Evolutionary conservation across 2,113 vertebrate species (phyloP).

Genomic region (Seriola rivoliana): DNA sequence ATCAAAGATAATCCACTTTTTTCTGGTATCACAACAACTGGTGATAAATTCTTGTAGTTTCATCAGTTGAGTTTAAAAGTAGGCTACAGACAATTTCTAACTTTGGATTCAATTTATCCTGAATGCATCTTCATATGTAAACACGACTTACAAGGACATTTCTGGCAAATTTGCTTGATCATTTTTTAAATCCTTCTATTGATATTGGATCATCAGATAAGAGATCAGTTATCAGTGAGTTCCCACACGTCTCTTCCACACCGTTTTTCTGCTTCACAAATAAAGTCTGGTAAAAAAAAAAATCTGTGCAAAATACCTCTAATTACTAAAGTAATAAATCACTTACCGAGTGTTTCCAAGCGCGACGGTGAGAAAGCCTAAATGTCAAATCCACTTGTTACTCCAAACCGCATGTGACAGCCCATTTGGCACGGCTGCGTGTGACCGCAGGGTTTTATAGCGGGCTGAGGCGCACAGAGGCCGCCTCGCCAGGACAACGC

Average conservation of each 20-base stretch:
- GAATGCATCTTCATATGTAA: no score
- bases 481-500: slow-evolving; percentile 86
- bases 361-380: slow-evolving; percentile 56
- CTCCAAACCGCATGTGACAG: slow-evolving; percentile 76
- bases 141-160: no score
- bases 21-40: no score
- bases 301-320: not conserved
- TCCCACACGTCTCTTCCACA: not conserved
- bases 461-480: slow-evolving; percentile 61
- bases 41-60: no score
- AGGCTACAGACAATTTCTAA: no score
- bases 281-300: not conserved
- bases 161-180: no score
- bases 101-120: no score
- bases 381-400: slow-evolving; percentile 79
- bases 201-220: not conserved
- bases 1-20: not conserved
- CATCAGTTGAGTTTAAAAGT: no score
- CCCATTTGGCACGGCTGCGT: slow-evolving; percentile 82
- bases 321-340: slow-evolving; percentile 9
- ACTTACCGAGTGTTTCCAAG: slow-evolving; percentile 75
- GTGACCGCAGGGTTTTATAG: slow-evolving; percentile 87
- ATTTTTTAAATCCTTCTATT: not conserved
- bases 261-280: not conserved
- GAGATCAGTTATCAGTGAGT: not conserved